A percentile compares a stretch with the other conserved stretches of the same genome.
These are phyloP conservation scores for Oncorhynchus masou DNA, from an alignment of 2,113 vertebrate species.

Conservation along the genomic window DNA sequence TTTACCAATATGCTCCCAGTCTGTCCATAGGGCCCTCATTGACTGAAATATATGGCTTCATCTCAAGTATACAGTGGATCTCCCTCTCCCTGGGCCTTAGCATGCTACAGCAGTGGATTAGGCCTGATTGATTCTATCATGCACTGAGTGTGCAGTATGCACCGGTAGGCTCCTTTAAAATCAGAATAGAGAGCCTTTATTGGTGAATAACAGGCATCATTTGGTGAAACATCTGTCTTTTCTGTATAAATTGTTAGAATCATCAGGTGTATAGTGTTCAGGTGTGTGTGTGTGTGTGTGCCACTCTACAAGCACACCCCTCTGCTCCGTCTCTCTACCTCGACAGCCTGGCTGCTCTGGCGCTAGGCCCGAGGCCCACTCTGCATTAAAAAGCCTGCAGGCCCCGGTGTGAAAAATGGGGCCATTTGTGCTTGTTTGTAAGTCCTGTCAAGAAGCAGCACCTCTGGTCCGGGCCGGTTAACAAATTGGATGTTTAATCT, in stretches of 20 bases:
- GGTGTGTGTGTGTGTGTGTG: not conserved
- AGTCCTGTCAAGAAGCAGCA: conserved; percentile 60
- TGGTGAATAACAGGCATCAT: no score
- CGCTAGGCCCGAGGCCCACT: not conserved
- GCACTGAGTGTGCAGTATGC: not conserved
- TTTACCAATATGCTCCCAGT: conserved; percentile 61
- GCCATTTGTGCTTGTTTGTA: conserved; percentile 64
- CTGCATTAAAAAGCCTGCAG: conserved; percentile 15
- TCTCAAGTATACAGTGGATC: conserved; percentile 28
- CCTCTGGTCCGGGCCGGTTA: conserved; percentile 52
- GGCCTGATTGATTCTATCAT: not conserved
- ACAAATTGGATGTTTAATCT: conserved; percentile 72
- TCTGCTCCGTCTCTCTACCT: not conserved
- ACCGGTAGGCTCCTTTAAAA: no score
- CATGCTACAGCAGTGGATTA: not conserved
- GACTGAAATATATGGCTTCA: conserved; percentile 21
- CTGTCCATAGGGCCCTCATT: conserved; percentile 35
- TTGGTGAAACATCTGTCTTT: no score
- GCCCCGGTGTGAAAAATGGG: conserved; percentile 56
- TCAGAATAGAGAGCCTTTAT: no score
- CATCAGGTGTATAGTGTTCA: no score
- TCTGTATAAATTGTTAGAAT: no score
- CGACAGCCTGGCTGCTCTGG: not conserved
- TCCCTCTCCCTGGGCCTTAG: conserved; percentile 34
- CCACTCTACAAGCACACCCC: not conserved